Conservation (phyloP, 2,888 invertebrate genomes). For the Nipponacmea schrenckii region DNA sequence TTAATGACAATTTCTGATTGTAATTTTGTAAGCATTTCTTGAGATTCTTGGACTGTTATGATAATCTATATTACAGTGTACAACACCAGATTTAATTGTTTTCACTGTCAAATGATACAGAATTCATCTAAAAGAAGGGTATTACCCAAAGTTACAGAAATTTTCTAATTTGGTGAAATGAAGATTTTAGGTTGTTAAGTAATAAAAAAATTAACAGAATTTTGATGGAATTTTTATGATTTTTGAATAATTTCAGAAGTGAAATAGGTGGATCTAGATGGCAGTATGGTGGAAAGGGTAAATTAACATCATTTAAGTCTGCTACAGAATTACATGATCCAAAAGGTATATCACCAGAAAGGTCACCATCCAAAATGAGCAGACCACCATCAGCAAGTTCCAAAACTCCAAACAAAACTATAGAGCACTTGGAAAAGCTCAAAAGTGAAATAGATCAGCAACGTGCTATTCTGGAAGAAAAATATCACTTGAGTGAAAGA, state of each 20-base stretch:
- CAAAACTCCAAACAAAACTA: background rate
- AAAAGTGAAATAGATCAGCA: background rate
- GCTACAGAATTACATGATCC: conserved; percentile 38
- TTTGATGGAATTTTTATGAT: background rate
- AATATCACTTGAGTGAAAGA: background rate
- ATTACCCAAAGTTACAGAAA: too few relatives aligned
- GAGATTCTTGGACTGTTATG: too few relatives aligned
- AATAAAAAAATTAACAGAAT: too few relatives aligned
- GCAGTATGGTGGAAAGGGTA: conserved; percentile 56
- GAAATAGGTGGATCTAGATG: conserved; percentile 53
- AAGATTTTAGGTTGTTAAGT: too few relatives aligned
- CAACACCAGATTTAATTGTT: too few relatives aligned
- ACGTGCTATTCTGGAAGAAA: background rate
- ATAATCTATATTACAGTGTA: too few relatives aligned
- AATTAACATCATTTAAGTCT: conserved; percentile 47
- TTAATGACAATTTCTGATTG: too few relatives aligned
- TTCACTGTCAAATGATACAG: background rate
- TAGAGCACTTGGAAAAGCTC: background rate
- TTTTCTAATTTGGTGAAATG: too few relatives aligned
- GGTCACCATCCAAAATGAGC: background rate
- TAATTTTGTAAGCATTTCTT: too few relatives aligned
- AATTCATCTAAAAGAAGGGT: too few relatives aligned
- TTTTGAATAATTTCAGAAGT: conserved; percentile 37
- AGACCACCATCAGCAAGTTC: conserved; percentile 5
- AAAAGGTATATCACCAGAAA: background rate